A percentile compares a stretch with the other conserved stretches of the same genome.
Evolutionary conservation across 2,797 vertebrate species (phyloP).

Genomic region (Gobionotothen gibberifrons): DNA sequence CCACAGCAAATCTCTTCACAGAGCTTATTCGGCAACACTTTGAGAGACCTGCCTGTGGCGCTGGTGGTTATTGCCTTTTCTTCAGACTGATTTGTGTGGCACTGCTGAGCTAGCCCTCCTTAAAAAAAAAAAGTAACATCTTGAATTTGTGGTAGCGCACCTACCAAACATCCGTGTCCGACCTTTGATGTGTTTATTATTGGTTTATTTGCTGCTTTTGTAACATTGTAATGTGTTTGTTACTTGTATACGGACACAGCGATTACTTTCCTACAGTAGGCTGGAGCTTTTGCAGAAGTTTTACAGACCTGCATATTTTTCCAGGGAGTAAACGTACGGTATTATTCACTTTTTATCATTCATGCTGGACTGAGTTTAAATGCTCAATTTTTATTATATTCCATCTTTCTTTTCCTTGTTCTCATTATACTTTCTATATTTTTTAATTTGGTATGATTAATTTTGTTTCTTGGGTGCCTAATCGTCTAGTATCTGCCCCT

Average conservation of each 20-base stretch:
- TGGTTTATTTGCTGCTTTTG: slow-evolving; percentile 30
- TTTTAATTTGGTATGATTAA: slow-evolving; percentile 46
- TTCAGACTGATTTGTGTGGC: slow-evolving; percentile 65
- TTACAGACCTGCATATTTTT: slow-evolving; percentile 16
- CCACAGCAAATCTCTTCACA: slow-evolving; percentile 33
- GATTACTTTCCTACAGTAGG: slow-evolving; percentile 13
- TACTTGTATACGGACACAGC: background rate
- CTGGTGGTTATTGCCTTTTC: slow-evolving; percentile 54
- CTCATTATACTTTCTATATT: slow-evolving; percentile 43
- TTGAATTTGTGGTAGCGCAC: slow-evolving; percentile 21
- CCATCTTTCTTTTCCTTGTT: slow-evolving; percentile 17
- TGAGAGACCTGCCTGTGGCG: slow-evolving; percentile 44
- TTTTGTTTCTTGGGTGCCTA: slow-evolving; percentile 62
- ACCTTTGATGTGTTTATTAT: slow-evolving; percentile 29
- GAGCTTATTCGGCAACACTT: slow-evolving; percentile 45
- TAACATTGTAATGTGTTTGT: slow-evolving; percentile 25
- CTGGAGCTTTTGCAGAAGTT: slow-evolving; percentile 17
- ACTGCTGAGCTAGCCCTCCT: slow-evolving; percentile 58
- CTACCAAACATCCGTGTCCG: slow-evolving; percentile 23
- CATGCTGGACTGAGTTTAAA: slow-evolving; percentile 18
- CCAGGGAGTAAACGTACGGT: background rate
- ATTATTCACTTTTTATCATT: slow-evolving; percentile 25
- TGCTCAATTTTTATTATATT: background rate
- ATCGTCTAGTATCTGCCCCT: slow-evolving; percentile 52
- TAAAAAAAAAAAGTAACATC: slow-evolving; percentile 55